These are phyloP conservation scores for Harpalus rubripes DNA, from an alignment of 2,888 invertebrate species.

Conservation along the genomic window DNA sequence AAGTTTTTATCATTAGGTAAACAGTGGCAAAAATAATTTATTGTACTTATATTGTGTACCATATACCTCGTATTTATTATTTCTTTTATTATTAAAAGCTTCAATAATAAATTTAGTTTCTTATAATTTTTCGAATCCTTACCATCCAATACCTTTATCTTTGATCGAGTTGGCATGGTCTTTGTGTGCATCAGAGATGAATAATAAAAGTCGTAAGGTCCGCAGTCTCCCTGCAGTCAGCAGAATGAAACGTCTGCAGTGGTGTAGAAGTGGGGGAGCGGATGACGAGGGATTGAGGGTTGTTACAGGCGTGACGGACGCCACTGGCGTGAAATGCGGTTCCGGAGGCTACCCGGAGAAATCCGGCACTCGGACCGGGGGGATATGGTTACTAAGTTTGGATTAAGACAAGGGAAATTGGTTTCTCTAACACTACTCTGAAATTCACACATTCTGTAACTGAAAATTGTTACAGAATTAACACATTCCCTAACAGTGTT, in stretches of 20 bases:
- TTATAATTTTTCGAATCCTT: not conserved
- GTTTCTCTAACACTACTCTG: not conserved
- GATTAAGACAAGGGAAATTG: not conserved
- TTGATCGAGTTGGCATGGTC: not conserved
- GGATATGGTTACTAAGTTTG: not conserved
- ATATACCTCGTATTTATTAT: too few relatives aligned
- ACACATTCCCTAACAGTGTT: too few relatives aligned
- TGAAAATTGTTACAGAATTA: too few relatives aligned
- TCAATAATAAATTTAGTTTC: too few relatives aligned
- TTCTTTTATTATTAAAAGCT: too few relatives aligned
- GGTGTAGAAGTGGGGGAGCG: not conserved
- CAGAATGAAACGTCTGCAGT: not conserved
- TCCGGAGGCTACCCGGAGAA: slow-evolving; percentile 1
- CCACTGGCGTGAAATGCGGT: slow-evolving; percentile 63
- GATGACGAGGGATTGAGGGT: slow-evolving; percentile 6
- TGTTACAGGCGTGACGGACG: slow-evolving; percentile 58
- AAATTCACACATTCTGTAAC: too few relatives aligned
- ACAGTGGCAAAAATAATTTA: too few relatives aligned
- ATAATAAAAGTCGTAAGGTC: not conserved
- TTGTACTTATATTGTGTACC: too few relatives aligned
- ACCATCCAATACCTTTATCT: not conserved
- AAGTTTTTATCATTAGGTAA: too few relatives aligned
- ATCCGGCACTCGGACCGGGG: not conserved
- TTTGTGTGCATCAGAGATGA: not conserved
- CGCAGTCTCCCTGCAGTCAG: slow-evolving; percentile 3